Evolutionary conservation across 37 sponge, comb jelly and placozoan genomes (phyloP).

Genomic region (Chondrosia reniformis): DNA sequence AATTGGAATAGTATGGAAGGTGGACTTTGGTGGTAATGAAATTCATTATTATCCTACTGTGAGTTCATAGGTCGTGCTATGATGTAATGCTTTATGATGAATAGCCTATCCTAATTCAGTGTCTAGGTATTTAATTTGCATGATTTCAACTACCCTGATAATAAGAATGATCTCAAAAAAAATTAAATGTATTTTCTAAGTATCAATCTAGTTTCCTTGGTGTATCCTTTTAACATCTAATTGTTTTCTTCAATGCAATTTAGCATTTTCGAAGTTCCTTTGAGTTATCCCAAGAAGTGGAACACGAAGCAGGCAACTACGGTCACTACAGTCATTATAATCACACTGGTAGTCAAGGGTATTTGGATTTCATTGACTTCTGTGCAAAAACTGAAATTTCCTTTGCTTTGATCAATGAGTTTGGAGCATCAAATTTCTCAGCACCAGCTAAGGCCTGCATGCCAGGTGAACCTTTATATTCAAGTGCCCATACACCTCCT

Average conservation of each 20-base stretch:
- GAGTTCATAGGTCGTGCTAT: background rate
- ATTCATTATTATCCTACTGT: background rate
- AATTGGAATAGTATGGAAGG: background rate
- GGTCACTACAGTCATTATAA: background rate
- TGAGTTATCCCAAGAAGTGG: no score
- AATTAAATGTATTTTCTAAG: no score
- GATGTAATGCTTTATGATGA: no score
- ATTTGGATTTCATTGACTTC: background rate
- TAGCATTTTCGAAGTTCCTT: no score
- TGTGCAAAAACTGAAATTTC: background rate
- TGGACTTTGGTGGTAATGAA: background rate
- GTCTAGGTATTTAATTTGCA: no score
- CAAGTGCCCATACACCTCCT: no score
- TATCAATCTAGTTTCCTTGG: no score
- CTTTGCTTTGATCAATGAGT: background rate
- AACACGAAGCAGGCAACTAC: background rate
- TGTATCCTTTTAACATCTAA: background rate
- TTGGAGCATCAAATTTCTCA: background rate
- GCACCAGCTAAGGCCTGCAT: background rate
- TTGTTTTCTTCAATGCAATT: background rate
- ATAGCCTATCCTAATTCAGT: no score
- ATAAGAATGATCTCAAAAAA: no score
- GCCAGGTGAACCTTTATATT: background rate
- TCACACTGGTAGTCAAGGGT: conserved; percentile 1
- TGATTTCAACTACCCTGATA: no score